Conservation (phyloP, 1,140 invertebrate genomes). For the Prorops nasuta region DNA sequence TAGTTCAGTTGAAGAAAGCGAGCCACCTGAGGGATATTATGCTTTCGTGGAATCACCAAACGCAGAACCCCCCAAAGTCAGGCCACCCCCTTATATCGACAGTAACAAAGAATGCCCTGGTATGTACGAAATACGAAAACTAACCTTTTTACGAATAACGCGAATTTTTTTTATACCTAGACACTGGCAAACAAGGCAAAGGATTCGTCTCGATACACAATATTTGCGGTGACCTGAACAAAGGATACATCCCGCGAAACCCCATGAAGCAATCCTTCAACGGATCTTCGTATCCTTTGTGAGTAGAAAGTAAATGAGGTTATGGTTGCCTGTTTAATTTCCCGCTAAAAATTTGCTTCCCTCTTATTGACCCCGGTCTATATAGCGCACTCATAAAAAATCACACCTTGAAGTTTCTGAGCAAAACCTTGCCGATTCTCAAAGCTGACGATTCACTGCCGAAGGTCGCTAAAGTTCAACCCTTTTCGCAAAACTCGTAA, state of each 20-base stretch:
- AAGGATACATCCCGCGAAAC: conserved; percentile 81
- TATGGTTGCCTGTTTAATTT: not conserved
- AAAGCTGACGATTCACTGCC: conserved; percentile 85
- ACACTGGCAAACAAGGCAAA: conserved; percentile 58
- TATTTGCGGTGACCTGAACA: conserved; percentile 87
- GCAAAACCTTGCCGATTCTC: conserved; percentile 80
- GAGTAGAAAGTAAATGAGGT: conserved; percentile 55
- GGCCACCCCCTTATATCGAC: conserved; percentile 80
- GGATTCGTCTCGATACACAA: conserved; percentile 74
- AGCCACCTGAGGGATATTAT: conserved; percentile 75
- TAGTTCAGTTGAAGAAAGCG: conserved; percentile 53
- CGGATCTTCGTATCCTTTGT: conserved; percentile 89
- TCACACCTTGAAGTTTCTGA: conserved; percentile 85
- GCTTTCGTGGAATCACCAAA: conserved; percentile 86
- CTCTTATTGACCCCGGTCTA: conserved; percentile 24
- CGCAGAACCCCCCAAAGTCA: conserved; percentile 80
- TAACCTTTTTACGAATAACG: not conserved
- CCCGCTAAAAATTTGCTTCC: not conserved
- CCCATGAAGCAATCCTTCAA: conserved; percentile 80
- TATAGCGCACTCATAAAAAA: conserved; percentile 82
- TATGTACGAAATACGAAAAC: conserved; percentile 27
- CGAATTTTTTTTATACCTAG: conserved; percentile 31
- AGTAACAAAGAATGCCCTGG: conserved; percentile 72
- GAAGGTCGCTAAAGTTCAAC: conserved; percentile 76
- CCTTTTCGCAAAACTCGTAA: conserved; percentile 62